phyloP scores from a whole-genome alignment of 2,888 invertebrate species.

The Notodonta ziczac region DNA sequence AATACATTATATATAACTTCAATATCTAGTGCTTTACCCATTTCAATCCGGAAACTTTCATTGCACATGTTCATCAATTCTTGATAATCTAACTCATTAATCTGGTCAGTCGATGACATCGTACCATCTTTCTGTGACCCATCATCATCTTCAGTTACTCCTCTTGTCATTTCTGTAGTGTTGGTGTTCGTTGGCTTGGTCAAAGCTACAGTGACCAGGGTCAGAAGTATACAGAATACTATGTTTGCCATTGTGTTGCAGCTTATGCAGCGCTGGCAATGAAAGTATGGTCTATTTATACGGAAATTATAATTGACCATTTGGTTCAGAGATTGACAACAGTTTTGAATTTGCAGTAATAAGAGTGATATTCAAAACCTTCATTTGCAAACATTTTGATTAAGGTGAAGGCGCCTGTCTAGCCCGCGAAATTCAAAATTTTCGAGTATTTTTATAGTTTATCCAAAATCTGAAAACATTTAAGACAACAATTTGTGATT shows the following conservation, averaged over 20 bases:
- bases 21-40: conserved; percentile 53
- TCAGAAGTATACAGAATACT: conserved; percentile 14
- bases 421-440: no score
- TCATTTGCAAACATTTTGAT: no score
- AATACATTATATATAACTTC: no score
- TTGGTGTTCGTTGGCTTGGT: conserved; percentile 20
- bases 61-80: conserved; percentile 77
- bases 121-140: conserved; percentile 4
- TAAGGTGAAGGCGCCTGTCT: no score
- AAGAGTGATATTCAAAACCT: no score
- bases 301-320: conserved; percentile 10
- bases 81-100: conserved; percentile 34
- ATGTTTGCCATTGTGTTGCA: conserved; percentile 25
- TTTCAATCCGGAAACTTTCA: conserved; percentile 79
- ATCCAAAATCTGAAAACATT: no score
- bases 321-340: conserved; percentile 21
- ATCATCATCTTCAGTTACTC: conserved; percentile 7
- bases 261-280: conserved; percentile 11
- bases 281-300: conserved; percentile 21
- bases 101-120: conserved; percentile 15
- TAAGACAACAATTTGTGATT: no score
- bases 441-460: no score
- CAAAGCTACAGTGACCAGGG: conserved; percentile 20
- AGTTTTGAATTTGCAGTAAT: background rate
- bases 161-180: conserved; percentile 11